Conservation (phyloP, 2,888 invertebrate genomes). For the Oegoconia quadripuncta region DNA sequence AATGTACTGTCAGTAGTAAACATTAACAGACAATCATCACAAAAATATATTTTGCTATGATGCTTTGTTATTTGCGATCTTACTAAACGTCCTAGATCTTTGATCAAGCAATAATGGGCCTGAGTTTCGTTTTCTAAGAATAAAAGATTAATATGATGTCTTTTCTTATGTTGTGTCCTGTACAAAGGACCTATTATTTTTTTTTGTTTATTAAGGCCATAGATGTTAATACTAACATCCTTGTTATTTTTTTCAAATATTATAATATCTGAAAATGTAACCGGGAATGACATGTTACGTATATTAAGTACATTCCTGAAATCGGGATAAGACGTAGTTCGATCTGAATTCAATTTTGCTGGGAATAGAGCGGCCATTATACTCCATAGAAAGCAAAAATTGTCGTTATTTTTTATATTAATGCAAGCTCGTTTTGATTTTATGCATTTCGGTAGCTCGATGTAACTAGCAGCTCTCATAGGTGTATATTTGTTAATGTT, state of each 20-base stretch:
- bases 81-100: slow-evolving; percentile 7
- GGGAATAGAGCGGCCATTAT: slow-evolving; percentile 2
- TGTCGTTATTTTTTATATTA: slow-evolving; percentile 1
- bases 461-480: background rate
- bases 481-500: slow-evolving; percentile 3
- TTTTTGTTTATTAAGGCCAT: slow-evolving; percentile 1
- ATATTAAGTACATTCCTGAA: slow-evolving; percentile 1
- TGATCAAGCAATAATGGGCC: slow-evolving; percentile 9
- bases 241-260: slow-evolving; percentile 4
- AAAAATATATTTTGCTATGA: too few species aligned
- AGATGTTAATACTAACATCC: slow-evolving; percentile 3
- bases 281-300: slow-evolving; percentile 1
- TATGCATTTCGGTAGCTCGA: slow-evolving; percentile 1
- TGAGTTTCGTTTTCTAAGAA: slow-evolving; percentile 1
- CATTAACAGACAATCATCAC: too few species aligned
- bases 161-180: background rate
- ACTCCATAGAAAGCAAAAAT: slow-evolving; percentile 3
- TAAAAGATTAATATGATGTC: background rate
- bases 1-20: too few species aligned
- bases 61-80: slow-evolving; percentile 8
- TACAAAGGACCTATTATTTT: slow-evolving; percentile 5
- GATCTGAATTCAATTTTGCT: background rate
- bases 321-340: background rate
- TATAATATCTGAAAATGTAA: slow-evolving; percentile 1
- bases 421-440: background rate